Percentiles rank a stretch among this genome's conserved stretches.
These are phyloP conservation scores for Sceloporus undulatus DNA, from an alignment of 2,113 vertebrate genomes.

Conservation along the genomic window DNA sequence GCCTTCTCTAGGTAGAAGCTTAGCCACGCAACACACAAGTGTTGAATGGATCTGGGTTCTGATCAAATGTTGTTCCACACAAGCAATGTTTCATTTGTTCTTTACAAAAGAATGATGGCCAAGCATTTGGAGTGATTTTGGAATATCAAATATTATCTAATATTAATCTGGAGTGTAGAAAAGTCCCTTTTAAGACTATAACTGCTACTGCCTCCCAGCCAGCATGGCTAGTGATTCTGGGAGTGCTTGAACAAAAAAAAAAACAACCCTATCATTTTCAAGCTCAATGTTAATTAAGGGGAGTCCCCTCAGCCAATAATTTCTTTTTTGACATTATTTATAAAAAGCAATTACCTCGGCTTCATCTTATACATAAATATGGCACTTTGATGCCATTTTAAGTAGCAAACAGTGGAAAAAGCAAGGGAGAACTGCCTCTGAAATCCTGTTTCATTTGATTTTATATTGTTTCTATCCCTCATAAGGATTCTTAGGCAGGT, in stretches of 20 bases:
- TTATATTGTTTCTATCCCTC: neutral
- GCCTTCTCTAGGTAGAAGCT: neutral
- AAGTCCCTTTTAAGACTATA: no score
- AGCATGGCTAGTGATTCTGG: no score
- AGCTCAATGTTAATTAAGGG: neutral
- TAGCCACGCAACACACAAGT: neutral
- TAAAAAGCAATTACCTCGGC: neutral
- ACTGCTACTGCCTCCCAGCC: no score
- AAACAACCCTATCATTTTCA: no score
- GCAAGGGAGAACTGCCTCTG: no score
- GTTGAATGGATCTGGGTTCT: neutral
- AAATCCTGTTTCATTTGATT: neutral
- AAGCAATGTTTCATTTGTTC: neutral
- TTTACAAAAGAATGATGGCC: neutral
- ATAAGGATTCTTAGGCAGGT: neutral
- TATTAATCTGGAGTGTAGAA: no score
- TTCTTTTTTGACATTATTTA: neutral
- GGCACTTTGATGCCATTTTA: no score
- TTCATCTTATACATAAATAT: neutral
- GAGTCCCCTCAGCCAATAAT: neutral
- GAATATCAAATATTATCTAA: neutral
- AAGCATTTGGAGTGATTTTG: neutral
- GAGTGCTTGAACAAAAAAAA: no score
- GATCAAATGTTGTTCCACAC: neutral
- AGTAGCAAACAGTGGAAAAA: no score